Percentiles rank a stretch among this genome's conserved stretches.
phyloP scores from a whole-genome alignment of 1,140 invertebrate genomes.

The Drosophila grimshawi region DNA sequence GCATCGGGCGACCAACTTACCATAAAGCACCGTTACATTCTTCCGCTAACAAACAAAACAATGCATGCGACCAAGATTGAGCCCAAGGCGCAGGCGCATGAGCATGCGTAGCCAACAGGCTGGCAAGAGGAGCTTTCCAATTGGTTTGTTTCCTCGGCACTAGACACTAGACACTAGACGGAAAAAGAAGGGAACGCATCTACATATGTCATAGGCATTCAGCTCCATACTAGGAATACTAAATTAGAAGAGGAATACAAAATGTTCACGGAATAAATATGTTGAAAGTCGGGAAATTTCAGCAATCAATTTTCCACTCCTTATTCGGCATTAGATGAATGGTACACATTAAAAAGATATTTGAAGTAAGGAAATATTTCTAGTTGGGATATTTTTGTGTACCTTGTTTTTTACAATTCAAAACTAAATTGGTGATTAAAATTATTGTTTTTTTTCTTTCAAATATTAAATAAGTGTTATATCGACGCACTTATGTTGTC shows the following conservation, averaged over 20 bases:
- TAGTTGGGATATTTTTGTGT: neutral
- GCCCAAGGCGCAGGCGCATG: constrained; percentile 30
- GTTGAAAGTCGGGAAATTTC: neutral
- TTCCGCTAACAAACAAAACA: constrained; percentile 77
- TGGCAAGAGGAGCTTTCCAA: constrained; percentile 48
- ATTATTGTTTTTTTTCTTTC: too few relatives aligned
- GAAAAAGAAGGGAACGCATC: constrained; percentile 20
- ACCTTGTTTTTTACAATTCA: too few relatives aligned
- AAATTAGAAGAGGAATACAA: constrained; percentile 2
- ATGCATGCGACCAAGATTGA: constrained; percentile 61
- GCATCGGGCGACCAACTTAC: constrained; percentile 69
- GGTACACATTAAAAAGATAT: too few relatives aligned
- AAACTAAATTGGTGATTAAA: too few relatives aligned
- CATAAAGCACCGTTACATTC: constrained; percentile 81
- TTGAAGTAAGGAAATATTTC: neutral
- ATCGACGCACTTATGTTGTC: constrained; percentile 2
- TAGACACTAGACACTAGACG: constrained; percentile 47
- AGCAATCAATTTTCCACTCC: neutral
- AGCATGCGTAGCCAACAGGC: constrained; percentile 65
- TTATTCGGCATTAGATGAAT: neutral
- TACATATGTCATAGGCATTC: constrained; percentile 11
- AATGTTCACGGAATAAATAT: neutral
- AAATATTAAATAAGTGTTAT: too few relatives aligned
- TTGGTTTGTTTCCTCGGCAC: constrained; percentile 37
- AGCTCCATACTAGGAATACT: neutral